Percentiles rank a stretch among this genome's conserved stretches.
These are phyloP conservation scores for Zaprionus lineosus DNA, from an alignment of 2,888 invertebrate genomes.

Conservation along the genomic window DNA sequence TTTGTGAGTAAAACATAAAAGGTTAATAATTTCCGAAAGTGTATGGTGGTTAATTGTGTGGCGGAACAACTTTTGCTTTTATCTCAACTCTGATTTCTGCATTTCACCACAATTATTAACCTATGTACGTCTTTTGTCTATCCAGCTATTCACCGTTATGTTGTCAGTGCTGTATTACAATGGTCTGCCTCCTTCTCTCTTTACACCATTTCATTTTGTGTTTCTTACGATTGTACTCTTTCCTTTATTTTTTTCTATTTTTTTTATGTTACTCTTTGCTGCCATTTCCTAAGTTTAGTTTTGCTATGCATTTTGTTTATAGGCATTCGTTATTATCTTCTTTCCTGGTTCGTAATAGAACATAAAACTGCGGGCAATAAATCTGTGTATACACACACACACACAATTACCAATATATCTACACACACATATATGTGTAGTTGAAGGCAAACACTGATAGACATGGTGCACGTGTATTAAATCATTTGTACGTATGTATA, in stretches of 20 bases:
- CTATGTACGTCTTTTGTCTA: constrained; percentile 45
- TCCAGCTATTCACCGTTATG: constrained; percentile 42
- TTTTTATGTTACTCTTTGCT: constrained; percentile 5
- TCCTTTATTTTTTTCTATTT: neutral
- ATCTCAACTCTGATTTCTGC: neutral
- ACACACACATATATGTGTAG: neutral
- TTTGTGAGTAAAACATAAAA: too few relatives aligned
- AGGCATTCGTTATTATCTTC: neutral
- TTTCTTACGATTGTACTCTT: constrained; percentile 2
- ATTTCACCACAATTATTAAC: constrained; percentile 39
- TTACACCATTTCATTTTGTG: constrained; percentile 21
- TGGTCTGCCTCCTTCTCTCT: constrained; percentile 26
- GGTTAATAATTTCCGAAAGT: too few relatives aligned
- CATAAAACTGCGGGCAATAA: constrained; percentile 16
- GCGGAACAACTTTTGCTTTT: too few relatives aligned
- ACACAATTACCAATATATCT: neutral
- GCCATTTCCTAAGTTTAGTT: constrained; percentile 27
- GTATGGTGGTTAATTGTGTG: constrained; percentile 25
- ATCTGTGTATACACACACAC: constrained; percentile 7
- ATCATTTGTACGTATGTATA: too few relatives aligned
- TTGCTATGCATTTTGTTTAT: constrained; percentile 45
- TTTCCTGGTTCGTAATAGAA: neutral
- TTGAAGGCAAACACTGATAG: neutral
- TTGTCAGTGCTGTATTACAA: too few relatives aligned
- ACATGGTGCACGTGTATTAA: constrained; percentile 18